Evolutionary conservation across 1,140 invertebrate species (phyloP).

Genomic region (Pseudomyrmex concolor): DNA sequence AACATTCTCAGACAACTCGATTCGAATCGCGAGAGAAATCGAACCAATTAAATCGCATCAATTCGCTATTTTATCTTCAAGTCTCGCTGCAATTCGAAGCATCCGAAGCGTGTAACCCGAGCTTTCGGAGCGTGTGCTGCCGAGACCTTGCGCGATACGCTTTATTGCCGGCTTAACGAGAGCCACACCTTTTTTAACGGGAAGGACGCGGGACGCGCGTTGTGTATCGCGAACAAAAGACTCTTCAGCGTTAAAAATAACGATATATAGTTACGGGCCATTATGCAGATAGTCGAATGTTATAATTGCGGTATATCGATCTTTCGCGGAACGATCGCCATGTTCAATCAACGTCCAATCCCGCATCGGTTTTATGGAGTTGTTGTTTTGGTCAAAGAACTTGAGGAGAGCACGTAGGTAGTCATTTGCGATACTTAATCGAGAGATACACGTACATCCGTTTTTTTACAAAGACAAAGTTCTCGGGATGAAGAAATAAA

Average conservation of each 20-base stretch:
- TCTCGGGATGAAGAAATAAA: too few species aligned
- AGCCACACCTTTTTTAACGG: conserved; percentile 67
- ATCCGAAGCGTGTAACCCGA: conserved; percentile 64
- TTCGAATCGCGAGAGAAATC: too few species aligned
- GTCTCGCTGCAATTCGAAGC: conserved; percentile 31
- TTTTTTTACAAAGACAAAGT: too few species aligned
- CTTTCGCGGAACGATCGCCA: neutral
- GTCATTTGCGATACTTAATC: too few species aligned
- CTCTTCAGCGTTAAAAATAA: conserved; percentile 61
- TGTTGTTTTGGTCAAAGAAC: neutral
- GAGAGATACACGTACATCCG: too few species aligned
- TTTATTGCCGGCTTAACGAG: conserved; percentile 71
- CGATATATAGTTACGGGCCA: conserved; percentile 70
- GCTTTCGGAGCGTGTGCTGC: conserved; percentile 46
- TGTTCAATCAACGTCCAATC: neutral
- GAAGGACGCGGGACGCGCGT: conserved; percentile 48
- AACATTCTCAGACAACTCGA: too few species aligned
- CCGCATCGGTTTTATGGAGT: neutral
- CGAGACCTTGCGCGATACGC: conserved; percentile 67
- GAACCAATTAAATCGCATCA: neutral
- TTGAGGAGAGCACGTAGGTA: neutral
- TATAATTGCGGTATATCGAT: conserved; percentile 60
- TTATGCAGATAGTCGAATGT: conserved; percentile 66
- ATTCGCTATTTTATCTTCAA: conserved; percentile 48
- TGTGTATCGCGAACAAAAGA: conserved; percentile 70